phyloP scores from a whole-genome alignment of 2,888 invertebrate genomes.

The Bembecia ichneumoniformis region DNA sequence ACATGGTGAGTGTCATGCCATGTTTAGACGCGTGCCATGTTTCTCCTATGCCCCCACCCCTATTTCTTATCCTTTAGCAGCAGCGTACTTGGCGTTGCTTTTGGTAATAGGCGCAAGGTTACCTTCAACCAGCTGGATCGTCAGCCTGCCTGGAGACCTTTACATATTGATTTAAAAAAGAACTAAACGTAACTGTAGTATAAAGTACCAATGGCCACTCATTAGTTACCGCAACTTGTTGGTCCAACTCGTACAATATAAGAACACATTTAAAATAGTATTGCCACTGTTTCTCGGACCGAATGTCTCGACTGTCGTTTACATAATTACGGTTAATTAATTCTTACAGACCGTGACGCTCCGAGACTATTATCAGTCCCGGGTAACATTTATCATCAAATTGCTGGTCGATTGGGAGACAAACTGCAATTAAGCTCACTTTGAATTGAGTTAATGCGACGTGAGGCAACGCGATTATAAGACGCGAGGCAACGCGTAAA shows the following conservation, averaged over 20 bases:
- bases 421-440: conserved; percentile 35
- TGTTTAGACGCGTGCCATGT: too few relatives aligned
- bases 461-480: conserved; percentile 18
- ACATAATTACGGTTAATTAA: conserved; percentile 53
- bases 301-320: conserved; percentile 27
- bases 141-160: too few relatives aligned
- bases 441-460: conserved; percentile 15
- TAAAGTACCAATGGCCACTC: not conserved
- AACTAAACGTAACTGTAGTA: not conserved
- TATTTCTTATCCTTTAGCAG: too few relatives aligned
- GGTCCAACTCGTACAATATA: too few relatives aligned
- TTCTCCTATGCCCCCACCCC: too few relatives aligned
- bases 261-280: too few relatives aligned
- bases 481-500: conserved; percentile 18
- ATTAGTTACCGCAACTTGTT: not conserved
- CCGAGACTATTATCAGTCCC: not conserved
- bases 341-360: conserved; percentile 46
- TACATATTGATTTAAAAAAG: not conserved
- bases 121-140: too few relatives aligned
- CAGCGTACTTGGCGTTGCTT: too few relatives aligned
- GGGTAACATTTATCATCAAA: conserved; percentile 31
- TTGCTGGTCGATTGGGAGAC: conserved; percentile 26
- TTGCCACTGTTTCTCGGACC: not conserved
- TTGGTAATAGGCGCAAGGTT: too few relatives aligned
- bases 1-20: too few relatives aligned